A percentile compares a stretch with the other conserved stretches of the same genome.
Conservation (phyloP, 1,140 invertebrate species). For the Ruditapes philippinarum region DNA sequence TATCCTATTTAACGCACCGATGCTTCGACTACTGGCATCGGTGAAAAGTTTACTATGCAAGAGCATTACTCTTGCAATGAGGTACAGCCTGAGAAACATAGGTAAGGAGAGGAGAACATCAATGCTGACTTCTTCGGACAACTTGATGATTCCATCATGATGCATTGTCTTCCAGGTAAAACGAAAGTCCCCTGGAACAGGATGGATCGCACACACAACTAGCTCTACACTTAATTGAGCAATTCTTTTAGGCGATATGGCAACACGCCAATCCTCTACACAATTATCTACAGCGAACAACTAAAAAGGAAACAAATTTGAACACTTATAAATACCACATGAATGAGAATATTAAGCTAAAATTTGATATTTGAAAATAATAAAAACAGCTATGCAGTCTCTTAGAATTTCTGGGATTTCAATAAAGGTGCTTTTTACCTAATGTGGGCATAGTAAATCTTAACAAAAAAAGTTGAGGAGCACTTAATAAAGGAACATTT, state of each 20-base stretch:
- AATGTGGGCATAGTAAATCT: too few species aligned
- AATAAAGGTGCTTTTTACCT: too few species aligned
- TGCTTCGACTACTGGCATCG: constrained; percentile 95
- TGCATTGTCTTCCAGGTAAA: constrained; percentile 96
- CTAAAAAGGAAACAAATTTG: constrained; percentile 71
- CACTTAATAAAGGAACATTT: too few species aligned
- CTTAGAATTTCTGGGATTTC: too few species aligned
- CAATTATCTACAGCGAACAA: constrained; percentile 91
- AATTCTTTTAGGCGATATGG: constrained; percentile 99
- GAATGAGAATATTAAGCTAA: too few species aligned
- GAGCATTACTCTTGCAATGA: constrained; percentile 99
- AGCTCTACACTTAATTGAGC: constrained; percentile 97
- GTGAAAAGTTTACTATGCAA: constrained; percentile 99
- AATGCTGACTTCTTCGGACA: constrained; percentile 81
- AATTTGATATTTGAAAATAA: too few species aligned
- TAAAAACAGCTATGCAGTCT: too few species aligned
- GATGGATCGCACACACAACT: constrained; percentile 98
- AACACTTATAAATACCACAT: too few species aligned
- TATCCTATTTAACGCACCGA: constrained; percentile 99
- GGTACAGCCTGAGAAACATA: constrained; percentile 99
- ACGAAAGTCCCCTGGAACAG: constrained; percentile 97
- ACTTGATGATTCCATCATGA: constrained; percentile 89
- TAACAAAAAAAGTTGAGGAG: too few species aligned
- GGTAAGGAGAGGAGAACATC: constrained; percentile 98
- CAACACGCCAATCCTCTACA: constrained; percentile 99